phyloP scores from a whole-genome alignment of 1,140 invertebrate species.

The Eurosta solidaginis region DNA sequence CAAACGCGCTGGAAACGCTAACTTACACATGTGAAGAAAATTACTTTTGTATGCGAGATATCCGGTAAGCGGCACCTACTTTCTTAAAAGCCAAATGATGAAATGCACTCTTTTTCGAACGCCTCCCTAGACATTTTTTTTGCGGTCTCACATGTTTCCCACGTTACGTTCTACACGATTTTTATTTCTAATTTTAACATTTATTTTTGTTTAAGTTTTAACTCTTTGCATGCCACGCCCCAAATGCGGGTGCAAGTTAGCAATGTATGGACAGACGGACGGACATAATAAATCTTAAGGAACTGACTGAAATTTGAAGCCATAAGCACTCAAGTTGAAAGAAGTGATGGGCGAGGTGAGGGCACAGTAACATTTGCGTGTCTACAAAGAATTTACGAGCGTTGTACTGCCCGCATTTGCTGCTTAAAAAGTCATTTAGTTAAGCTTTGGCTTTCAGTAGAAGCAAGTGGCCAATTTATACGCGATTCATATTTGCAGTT shows the following conservation, averaged over 20 bases:
- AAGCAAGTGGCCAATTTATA: not conserved
- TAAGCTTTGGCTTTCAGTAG: not conserved
- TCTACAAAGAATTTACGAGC: not conserved
- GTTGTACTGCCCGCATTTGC: not conserved
- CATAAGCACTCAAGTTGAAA: not conserved
- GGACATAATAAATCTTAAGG: not conserved
- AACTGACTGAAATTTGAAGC: not conserved
- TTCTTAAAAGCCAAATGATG: not conserved
- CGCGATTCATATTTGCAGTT: not conserved
- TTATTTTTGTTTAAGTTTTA: not conserved
- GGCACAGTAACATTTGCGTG: not conserved
- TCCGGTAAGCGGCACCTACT: not conserved
- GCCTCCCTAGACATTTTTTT: not conserved
- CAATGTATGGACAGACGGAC: not conserved
- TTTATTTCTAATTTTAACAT: conserved; percentile 10
- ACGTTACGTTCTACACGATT: not conserved
- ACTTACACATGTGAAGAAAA: not conserved
- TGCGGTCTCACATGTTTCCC: not conserved
- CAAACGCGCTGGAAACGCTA: too few species aligned
- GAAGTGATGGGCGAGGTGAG: not conserved
- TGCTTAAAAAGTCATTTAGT: not conserved
- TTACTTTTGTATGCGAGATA: not conserved
- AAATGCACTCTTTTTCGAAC: conserved; percentile 11
- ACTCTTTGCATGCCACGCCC: not conserved
- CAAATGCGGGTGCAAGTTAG: not conserved